Conservation (phyloP, 1,140 invertebrate genomes). For the Zaprionus nigranus region DNA sequence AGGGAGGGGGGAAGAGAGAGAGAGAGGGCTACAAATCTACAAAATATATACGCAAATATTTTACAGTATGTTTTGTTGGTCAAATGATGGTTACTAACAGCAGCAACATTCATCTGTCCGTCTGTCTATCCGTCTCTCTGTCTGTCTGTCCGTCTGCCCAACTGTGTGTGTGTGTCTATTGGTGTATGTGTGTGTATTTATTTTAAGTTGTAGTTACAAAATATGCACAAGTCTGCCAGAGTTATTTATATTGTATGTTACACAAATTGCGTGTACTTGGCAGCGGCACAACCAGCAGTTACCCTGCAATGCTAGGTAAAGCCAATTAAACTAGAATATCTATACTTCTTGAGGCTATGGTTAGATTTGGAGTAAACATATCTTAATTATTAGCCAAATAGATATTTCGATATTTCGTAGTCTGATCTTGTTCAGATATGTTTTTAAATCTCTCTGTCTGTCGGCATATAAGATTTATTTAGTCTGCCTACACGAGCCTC, state of each 20-base stretch:
- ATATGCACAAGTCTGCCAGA: slow-evolving; percentile 71
- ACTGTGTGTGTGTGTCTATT: slow-evolving; percentile 18
- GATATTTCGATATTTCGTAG: too few species aligned
- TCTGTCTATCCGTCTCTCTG: slow-evolving; percentile 12
- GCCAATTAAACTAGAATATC: too few species aligned
- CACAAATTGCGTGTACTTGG: background rate
- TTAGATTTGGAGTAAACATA: too few species aligned
- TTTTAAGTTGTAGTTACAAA: slow-evolving; percentile 74
- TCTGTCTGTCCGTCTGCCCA: background rate
- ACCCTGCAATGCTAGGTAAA: slow-evolving; percentile 6
- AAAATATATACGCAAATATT: slow-evolving; percentile 64
- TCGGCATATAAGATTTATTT: too few species aligned
- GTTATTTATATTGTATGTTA: slow-evolving; percentile 68
- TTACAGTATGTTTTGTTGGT: slow-evolving; percentile 57
- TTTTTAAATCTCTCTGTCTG: too few species aligned
- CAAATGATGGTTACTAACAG: slow-evolving; percentile 54
- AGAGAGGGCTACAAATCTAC: slow-evolving; percentile 31
- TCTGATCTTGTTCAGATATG: too few species aligned
- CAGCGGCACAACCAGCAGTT: background rate
- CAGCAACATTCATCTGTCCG: slow-evolving; percentile 52
- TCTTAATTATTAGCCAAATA: too few species aligned
- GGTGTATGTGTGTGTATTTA: slow-evolving; percentile 55
- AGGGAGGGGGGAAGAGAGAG: background rate
- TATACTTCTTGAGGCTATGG: too few species aligned
- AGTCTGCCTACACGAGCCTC: too few species aligned